These are phyloP conservation scores for Agrilus mali DNA, from an alignment of 2,888 invertebrate genomes.

Conservation along the genomic window DNA sequence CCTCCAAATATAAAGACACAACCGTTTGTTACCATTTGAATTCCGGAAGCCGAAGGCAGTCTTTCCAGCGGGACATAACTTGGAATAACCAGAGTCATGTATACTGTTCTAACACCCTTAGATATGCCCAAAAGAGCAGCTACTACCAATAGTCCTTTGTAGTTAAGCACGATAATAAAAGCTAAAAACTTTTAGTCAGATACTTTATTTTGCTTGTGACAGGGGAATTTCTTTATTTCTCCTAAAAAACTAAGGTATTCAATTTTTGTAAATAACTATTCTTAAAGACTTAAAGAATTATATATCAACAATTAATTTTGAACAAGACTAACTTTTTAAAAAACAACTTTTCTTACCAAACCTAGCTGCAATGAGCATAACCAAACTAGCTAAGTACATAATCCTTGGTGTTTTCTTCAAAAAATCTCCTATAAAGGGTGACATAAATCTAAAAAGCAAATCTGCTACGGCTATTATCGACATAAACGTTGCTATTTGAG, in stretches of 20 bases:
- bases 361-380: constrained; percentile 46
- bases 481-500: constrained; percentile 49
- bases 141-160: constrained; percentile 33
- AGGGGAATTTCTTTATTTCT: too few species aligned
- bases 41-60: constrained; percentile 53
- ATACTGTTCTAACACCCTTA: constrained; percentile 58
- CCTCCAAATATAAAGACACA: constrained; percentile 46
- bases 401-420: constrained; percentile 45
- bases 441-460: constrained; percentile 46
- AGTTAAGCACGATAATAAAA: constrained; percentile 28
- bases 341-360: constrained; percentile 40
- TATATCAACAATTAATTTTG: too few species aligned
- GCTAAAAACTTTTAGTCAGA: constrained; percentile 22
- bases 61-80: constrained; percentile 53
- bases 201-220: too few species aligned
- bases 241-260: too few species aligned
- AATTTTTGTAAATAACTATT: too few species aligned
- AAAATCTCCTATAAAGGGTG: constrained; percentile 55
- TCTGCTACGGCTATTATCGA: constrained; percentile 41
- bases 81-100: constrained; percentile 55
- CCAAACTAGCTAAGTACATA: constrained; percentile 50
- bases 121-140: constrained; percentile 49
- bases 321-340: background rate
- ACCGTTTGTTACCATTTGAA: constrained; percentile 59
- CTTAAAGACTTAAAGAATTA: too few species aligned